Base-by-base conservation (phyloP, 2,888 invertebrate genomes). In the Oxycera nigricornis region DNA sequence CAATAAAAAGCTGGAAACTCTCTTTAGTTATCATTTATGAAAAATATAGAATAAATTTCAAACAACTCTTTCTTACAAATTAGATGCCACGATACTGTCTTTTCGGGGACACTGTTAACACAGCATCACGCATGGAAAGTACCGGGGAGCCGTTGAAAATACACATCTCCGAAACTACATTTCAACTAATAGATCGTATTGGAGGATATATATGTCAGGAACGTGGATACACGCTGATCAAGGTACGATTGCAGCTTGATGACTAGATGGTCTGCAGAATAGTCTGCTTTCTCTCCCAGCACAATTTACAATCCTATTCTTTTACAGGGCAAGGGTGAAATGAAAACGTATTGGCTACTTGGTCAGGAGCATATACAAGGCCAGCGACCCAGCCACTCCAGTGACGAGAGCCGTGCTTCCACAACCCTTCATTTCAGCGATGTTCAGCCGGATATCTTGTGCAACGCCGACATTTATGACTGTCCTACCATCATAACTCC, bases 81-180 rank as follows among this genome's bases (percentile, higher is more conserved):
- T 31, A 92, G 85, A 94, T 94, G 94, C 94, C 94, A 0, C 87
- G 93, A 0, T 94, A 94, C 83, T 94, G 94, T 79, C 86, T 94
- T 0, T 94, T 94, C 81, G 94, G 94, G 0, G 94, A 94, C 81
- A 93, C 94, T 0, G 94, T 94, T 1, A 94, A 94, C 82, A 93
- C 92, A 0, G 93, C 94, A 0, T 92, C 92, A 0, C 85, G 94
- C 39, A 94, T 94, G 93, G 93, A 94, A 82, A 91, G 92, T 67
- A 90, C 89, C 1, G 92, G 93, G 0, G 91, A 91, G 78, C 90
- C 93, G 0, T 89, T 92, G 80, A 88, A 88, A 81, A 91, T 94
- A 73, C 94, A 94, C 83, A 89, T 94, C 82, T 94, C 94, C 62
- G 88, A 91, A 78, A 89, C 88, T 62, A 93, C 93, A 0, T 90